These are phyloP conservation scores for Paralinhomoeus sp. DNA, from an alignment of 2,888 invertebrate species.

Conservation along the genomic window DNA sequence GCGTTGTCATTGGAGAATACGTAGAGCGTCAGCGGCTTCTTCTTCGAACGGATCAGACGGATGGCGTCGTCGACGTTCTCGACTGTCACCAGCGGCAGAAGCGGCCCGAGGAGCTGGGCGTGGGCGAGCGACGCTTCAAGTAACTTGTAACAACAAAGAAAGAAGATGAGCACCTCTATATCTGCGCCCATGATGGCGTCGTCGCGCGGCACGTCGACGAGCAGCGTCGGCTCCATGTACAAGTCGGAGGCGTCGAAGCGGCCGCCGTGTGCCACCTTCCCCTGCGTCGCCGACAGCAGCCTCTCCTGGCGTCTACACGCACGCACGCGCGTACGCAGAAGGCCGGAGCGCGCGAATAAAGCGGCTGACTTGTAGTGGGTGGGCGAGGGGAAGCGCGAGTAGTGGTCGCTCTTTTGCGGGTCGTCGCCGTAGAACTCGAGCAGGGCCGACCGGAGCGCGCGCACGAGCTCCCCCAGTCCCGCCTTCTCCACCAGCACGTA, in stretches of 20 bases:
- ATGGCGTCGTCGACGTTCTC: too few relatives aligned
- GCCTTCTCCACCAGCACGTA: conserved; percentile 55
- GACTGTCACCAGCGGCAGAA: too few relatives aligned
- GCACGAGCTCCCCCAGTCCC: conserved; percentile 36
- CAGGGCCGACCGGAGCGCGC: conserved; percentile 41
- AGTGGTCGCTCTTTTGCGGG: too few relatives aligned
- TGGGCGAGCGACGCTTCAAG: too few relatives aligned
- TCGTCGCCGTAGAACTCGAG: conserved; percentile 60
- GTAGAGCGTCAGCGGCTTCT: conserved; percentile 67
- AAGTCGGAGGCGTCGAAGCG: conserved; percentile 44
- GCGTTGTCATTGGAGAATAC: conserved; percentile 45
- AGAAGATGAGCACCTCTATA: too few relatives aligned
- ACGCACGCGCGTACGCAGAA: too few relatives aligned
- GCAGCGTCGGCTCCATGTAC: conserved; percentile 67
- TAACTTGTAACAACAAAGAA: too few relatives aligned
- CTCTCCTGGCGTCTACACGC: conserved; percentile 45
- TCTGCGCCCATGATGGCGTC: conserved; percentile 49
- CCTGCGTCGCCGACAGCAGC: conserved; percentile 42
- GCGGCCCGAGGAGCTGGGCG: too few relatives aligned
- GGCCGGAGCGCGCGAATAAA: too few relatives aligned
- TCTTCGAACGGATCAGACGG: conserved; percentile 39
- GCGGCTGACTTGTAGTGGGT: conserved; percentile 55
- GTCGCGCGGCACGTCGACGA: conserved; percentile 42
- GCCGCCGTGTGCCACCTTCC: too few relatives aligned
- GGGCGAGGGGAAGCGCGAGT: conserved; percentile 55